Evolutionary conservation across 2,797 vertebrate species (phyloP).

Genomic region (Orestias chungarensis): DNA sequence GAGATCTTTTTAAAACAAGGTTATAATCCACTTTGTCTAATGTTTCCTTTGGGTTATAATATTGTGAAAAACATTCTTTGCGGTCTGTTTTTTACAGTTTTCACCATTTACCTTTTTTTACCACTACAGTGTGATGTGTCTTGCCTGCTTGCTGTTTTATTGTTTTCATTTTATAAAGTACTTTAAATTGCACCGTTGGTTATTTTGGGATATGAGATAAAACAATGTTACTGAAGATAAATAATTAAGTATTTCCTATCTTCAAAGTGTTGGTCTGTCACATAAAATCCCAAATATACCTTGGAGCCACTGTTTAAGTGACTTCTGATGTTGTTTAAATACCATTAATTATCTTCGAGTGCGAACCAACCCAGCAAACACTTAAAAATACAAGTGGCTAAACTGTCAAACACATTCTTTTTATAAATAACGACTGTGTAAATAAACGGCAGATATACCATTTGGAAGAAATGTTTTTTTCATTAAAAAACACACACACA

Average conservation of each 20-base stretch:
- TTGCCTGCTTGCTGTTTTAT: neutral
- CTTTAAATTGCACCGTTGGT: neutral
- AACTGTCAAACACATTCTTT: neutral
- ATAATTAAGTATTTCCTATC: no score
- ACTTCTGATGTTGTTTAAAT: neutral
- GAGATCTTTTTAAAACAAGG: neutral
- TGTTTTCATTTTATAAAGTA: neutral
- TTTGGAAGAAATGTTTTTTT: neutral
- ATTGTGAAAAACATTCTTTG: neutral
- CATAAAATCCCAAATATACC: neutral
- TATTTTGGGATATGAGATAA: no score
- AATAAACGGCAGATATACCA: neutral
- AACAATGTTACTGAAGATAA: no score
- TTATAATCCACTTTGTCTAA: neutral
- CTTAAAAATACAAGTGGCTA: neutral
- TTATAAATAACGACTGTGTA: neutral
- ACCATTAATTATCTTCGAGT: neutral
- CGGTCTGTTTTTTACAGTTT: neutral
- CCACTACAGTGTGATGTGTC: neutral
- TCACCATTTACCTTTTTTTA: neutral
- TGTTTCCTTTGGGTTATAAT: neutral
- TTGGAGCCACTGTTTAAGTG: neutral
- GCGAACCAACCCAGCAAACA: neutral
- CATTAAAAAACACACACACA: neutral
- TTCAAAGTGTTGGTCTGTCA: neutral